These are phyloP conservation scores for Apostichopus japonicus DNA, from an alignment of 35 echinoderm and acorn worm species.

Conservation along the genomic window DNA sequence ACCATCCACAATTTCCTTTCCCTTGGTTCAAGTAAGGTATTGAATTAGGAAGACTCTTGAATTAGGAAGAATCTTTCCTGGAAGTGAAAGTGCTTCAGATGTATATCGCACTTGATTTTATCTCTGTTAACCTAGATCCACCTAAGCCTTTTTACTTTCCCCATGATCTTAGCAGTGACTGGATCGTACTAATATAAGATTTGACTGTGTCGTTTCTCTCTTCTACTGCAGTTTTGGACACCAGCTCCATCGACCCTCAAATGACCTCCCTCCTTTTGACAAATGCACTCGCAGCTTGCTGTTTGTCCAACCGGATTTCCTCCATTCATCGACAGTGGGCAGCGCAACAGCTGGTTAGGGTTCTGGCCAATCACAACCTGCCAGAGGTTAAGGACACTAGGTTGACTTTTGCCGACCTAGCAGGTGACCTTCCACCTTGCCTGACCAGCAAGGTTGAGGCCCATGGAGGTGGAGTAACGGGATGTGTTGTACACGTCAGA, in stretches of 20 bases:
- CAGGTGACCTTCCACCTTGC: conserved; percentile 74
- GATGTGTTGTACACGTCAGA: conserved; percentile 65
- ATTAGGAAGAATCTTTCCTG: no score
- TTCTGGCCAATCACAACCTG: conserved; percentile 71
- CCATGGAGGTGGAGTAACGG: conserved; percentile 85
- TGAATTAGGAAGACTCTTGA: no score
- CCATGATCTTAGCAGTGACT: no score
- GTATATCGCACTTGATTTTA: no score
- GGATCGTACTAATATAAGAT: no score
- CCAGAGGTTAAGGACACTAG: not conserved
- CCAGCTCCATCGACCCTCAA: conserved; percentile 41
- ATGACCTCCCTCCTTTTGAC: conserved; percentile 79
- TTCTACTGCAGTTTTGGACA: not conserved
- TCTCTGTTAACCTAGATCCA: no score
- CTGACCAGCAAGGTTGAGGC: conserved; percentile 73
- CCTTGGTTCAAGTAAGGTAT: no score
- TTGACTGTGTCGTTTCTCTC: not conserved
- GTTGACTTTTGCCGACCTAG: conserved; percentile 69
- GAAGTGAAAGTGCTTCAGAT: no score
- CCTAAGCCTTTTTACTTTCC: no score
- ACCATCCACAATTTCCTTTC: no score
- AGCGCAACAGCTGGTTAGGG: conserved; percentile 92
- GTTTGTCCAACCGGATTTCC: conserved; percentile 86
- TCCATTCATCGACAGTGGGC: conserved; percentile 92
- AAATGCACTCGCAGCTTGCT: conserved; percentile 93